Evolutionary conservation across 2,113 vertebrate genomes (phyloP), one percentile per base, ranked within the genome.

Genomic region (Anas platyrhynchos): DNA sequence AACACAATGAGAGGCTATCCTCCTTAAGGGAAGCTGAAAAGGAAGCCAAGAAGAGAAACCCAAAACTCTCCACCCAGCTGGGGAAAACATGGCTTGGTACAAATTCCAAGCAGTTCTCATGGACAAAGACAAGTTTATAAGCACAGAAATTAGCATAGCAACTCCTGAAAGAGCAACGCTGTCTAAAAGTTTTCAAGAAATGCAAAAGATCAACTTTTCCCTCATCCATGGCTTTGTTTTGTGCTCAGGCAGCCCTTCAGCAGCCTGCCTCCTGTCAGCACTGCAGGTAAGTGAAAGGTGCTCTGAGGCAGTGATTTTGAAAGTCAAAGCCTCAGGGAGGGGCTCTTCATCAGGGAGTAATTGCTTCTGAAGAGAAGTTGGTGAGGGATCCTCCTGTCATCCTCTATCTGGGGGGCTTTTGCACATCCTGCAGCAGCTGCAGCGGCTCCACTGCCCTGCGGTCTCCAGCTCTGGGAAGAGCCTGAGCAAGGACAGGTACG

Each of bases 81-180:
- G 55, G 83, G 82, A 88, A 91, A 95, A 69, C 29, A 79, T 1
- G 29, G 66, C 66, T 92, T 56, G 73, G 74, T 93, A 63, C 27
- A 88, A 92, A 93, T 94, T 92, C 95, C 95, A 93, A 84, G 92
- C 86, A 75, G 83, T 95, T 88, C 93, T 95, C 68, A 56, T 0
- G 3, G 86, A 97, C 92, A 97, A 96, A 96, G 94, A 36, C 76
- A 93, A 94, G 73, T 96, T 94, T 92, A 52, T 95, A 71, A 83
- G 93, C 1, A 6, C n/a, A 27, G 75, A 29, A 87, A 95, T 95
- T 89, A 91, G 84, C 94, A 97, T 96, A 93, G 93, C 59, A 63
- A 80, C 50, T 32, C 74, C 46, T 88, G 72, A 91, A 91, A 91
- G 91, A 77, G 78, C 67, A 88, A 93, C 72, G 32, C 66, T 93